Evolutionary conservation across 2,797 vertebrate species (phyloP).

Genomic region (Lates japonicus): DNA sequence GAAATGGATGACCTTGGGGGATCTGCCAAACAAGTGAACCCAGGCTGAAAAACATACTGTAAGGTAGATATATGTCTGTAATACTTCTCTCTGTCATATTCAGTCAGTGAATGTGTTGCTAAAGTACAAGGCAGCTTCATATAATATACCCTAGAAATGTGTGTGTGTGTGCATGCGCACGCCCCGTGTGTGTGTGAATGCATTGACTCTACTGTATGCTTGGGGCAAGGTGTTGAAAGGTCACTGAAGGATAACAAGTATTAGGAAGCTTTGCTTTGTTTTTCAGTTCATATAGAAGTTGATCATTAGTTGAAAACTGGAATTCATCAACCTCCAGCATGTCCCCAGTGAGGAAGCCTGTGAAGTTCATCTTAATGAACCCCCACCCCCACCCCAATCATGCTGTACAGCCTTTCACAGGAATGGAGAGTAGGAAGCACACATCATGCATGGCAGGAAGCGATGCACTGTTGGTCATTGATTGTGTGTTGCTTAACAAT

Average conservation of each 20-base stretch:
- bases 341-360: constrained; percentile 78
- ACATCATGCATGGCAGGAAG: constrained; percentile 71
- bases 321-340: constrained; percentile 80
- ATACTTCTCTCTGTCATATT: constrained; percentile 36
- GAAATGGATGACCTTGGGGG: constrained; percentile 79
- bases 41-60: constrained; percentile 63
- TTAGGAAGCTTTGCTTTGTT: constrained; percentile 77
- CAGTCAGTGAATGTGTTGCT: constrained; percentile 34
- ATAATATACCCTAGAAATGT: constrained; percentile 9
- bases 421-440: constrained; percentile 68
- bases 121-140: constrained; percentile 9
- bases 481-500: constrained; percentile 82
- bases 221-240: constrained; percentile 72
- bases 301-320: constrained; percentile 83
- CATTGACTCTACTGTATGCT: constrained; percentile 40
- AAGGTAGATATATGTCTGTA: constrained; percentile 54
- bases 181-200: constrained; percentile 5
- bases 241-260: constrained; percentile 77
- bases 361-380: constrained; percentile 84
- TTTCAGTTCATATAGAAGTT: constrained; percentile 79
- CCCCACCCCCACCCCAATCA: constrained; percentile 33
- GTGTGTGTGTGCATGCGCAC: constrained; percentile 26
- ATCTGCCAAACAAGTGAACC: constrained; percentile 69
- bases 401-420: constrained; percentile 48
- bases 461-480: constrained; percentile 75